Base-by-base conservation (phyloP, 2,113 vertebrate species). In the Neofelis nebulosa region DNA sequence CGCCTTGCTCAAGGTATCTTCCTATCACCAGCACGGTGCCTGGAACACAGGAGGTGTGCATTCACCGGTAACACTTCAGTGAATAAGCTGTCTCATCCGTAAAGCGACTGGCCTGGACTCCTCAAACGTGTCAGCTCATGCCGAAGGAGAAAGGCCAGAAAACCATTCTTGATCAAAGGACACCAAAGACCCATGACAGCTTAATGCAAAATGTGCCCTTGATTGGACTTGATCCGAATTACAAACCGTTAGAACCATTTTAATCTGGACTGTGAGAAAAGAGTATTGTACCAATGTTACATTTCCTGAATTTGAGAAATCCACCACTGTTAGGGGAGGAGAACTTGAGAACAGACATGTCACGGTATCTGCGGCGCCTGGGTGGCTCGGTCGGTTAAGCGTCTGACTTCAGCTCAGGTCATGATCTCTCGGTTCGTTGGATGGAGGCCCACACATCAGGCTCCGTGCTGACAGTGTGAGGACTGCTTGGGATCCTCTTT, bases 151-250 rank as follows among this genome's bases (percentile, higher is more conserved):
- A 66, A 29, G 45, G 15, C n/a, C 36, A 4, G 50, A 45, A 81
- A 61, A 25, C 38, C 12, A 11, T 65, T 83, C 52, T 50, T 78
- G 19, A 80, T 80, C 79, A 92, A 89, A 85, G 5, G 33, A 69
- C 31, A 95, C 52, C 61, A 41, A 48, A 61, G 36, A 89, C 15
- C 36, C 15, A 38, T 3, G 27, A 92, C 16, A 33, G 23, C 19
- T 48, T 21, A 57, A 86, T 33, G 61, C 11, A 79, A 7, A 13
- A 65, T 19, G 3, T 18, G 27, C 18, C 87, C 29, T 71, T 69
- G 31, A 69, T 10, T 52, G 57, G 69, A 81, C 68, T 36, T 27
- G 45, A 41, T 93, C 33, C 41, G 45, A 96, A 96, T 74, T 71
- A 73, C 57, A 89, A 90, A 80, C 7, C 3, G 21, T 1, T 52